These are phyloP conservation scores for Lutraria lutraria DNA, from an alignment of 2,888 invertebrate genomes.

Conservation along the genomic window DNA sequence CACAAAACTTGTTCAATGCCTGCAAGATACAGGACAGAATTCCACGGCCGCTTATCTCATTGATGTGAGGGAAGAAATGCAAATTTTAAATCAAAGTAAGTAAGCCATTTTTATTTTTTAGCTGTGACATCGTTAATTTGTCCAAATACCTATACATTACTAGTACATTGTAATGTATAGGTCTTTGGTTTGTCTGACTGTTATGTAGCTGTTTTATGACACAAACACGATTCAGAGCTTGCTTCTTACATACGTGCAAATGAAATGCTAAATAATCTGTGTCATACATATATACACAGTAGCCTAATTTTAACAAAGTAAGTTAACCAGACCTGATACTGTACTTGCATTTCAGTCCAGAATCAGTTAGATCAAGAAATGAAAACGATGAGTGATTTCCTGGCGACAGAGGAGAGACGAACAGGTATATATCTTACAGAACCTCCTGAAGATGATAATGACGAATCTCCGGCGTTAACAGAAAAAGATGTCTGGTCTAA, in stretches of 20 bases:
- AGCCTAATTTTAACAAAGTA: no score
- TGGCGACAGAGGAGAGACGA: constrained; percentile 65
- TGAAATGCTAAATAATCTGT: no score
- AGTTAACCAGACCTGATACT: neutral
- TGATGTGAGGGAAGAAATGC: constrained; percentile 73
- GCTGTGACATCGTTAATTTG: no score
- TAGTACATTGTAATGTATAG: no score
- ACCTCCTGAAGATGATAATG: constrained; percentile 46
- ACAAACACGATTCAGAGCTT: no score
- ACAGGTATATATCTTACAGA: constrained; percentile 68
- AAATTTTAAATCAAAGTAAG: constrained; percentile 66
- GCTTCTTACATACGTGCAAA: no score
- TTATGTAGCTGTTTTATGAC: no score
- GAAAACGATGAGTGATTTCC: constrained; percentile 60
- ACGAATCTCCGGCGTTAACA: constrained; percentile 53
- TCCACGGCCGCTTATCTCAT: constrained; percentile 67
- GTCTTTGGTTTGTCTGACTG: no score
- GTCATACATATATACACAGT: no score
- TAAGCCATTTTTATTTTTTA: no score
- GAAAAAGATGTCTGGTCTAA: constrained; percentile 67
- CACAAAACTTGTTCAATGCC: constrained; percentile 67
- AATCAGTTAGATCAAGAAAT: constrained; percentile 54
- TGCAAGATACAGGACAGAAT: constrained; percentile 65
- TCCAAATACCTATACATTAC: no score
- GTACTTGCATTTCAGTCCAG: constrained; percentile 59